These are phyloP conservation scores for Amblyopsis hoosieri DNA, from an alignment of 2,797 vertebrate genomes.

Conservation along the genomic window DNA sequence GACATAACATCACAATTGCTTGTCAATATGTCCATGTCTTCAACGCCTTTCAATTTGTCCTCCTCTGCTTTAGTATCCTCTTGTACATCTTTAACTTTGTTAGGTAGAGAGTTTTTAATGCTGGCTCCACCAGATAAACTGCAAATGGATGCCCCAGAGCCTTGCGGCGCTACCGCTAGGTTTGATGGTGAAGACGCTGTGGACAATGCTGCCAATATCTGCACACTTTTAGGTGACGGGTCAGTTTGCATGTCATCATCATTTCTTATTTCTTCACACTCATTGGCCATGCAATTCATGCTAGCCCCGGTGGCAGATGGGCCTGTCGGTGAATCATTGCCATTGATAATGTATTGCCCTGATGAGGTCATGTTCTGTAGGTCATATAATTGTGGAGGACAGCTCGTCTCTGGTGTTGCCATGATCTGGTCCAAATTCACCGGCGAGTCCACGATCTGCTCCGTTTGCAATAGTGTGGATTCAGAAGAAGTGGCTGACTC, in stretches of 20 bases:
- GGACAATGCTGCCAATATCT: not conserved
- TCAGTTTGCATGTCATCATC: constrained; percentile 17
- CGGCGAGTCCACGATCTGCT: not conserved
- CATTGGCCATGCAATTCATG: not conserved
- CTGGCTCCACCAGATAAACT: not conserved
- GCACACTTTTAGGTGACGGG: constrained; percentile 16
- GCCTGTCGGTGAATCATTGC: constrained; percentile 14
- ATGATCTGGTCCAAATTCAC: not conserved
- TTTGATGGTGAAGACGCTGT: constrained; percentile 19
- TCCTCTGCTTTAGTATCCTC: constrained; percentile 10
- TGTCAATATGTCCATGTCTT: constrained; percentile 33
- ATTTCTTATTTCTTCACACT: constrained; percentile 13
- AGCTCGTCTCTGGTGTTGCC: not conserved
- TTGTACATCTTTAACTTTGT: constrained; percentile 3
- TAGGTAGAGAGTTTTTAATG: not conserved
- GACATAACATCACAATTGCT: constrained; percentile 10
- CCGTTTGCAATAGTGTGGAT: not conserved
- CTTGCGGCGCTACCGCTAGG: not conserved
- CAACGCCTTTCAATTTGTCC: constrained; percentile 11
- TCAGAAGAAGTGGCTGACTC: constrained; percentile 2
- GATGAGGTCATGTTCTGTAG: constrained; percentile 6
- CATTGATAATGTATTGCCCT: constrained; percentile 9
- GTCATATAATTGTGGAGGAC: constrained; percentile 11
- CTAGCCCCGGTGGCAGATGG: constrained; percentile 7
- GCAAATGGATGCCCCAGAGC: constrained; percentile 1